Base-by-base conservation (phyloP, 2,113 vertebrate species). In the Nothobranchius kuhntae region DNA sequence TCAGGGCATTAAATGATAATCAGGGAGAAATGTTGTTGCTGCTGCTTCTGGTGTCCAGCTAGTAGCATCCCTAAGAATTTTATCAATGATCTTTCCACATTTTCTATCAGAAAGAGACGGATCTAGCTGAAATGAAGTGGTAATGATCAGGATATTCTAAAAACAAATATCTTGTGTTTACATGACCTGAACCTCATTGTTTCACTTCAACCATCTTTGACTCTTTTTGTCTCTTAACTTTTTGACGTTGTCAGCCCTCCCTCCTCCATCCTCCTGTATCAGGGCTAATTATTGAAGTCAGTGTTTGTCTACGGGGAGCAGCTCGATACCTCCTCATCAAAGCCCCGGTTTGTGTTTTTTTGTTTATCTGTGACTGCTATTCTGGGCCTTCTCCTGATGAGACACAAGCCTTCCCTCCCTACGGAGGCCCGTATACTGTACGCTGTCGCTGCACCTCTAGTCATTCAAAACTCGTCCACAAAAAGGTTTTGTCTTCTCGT, bases 351-450 rank as follows among this genome's bases (percentile, higher is more conserved):
- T 90, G 83, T 86, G 85, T 91, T 86, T 82, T 86, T 83, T 87
- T 91, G 88, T 90, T 91, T 90, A 88, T 88, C 83, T 84, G 83
- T 69, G 73, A 53, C 80, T 91, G 82, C 89, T 91, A 91, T 89
- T 91, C 84, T 83, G 35, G 84, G 86, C 75, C 11, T 67, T 83
- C 81, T 88, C 81, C 79, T 62, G 80, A 74, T 84, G 82, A 86
- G 77, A 83, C 75, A 67, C 78, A 57, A 84, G 76, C 68, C 67
- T 66, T 17, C 26, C 8, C 54, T 87, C 87, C 75, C 88, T 30
- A 60, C 45, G 73, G 90, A 84, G 75, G 66, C 75, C 84, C 66
- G 63, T 71, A 86, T 73, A 86, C 81, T 82, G 73, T 87, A 85
- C 87, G 80, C 87, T 87, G 84, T 80, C 86, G 73, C 77, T 57